phyloP scores from a whole-genome alignment of 2,797 vertebrate genomes.

The Synanceia verrucosa region DNA sequence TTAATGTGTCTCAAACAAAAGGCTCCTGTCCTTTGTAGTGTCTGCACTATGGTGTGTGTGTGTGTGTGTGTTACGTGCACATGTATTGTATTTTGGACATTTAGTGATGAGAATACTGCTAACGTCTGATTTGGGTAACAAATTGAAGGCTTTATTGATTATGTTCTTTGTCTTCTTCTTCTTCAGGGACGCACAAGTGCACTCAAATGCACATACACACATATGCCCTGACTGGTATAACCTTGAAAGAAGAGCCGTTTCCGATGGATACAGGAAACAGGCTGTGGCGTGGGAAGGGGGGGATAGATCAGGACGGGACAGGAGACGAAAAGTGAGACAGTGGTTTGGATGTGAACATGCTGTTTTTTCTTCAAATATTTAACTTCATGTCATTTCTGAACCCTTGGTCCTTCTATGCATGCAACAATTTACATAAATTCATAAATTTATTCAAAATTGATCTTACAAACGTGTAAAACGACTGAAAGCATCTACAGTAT shows the following conservation, averaged over 20 bases:
- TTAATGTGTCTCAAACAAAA: slow-evolving; percentile 58
- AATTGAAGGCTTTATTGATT: slow-evolving; percentile 74
- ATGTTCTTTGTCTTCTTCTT: slow-evolving; percentile 35
- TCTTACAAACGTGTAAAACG: background rate
- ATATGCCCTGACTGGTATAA: slow-evolving; percentile 77
- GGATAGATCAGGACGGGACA: slow-evolving; percentile 35
- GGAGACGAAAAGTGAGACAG: slow-evolving; percentile 6
- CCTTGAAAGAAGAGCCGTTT: slow-evolving; percentile 86
- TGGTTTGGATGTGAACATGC: slow-evolving; percentile 6
- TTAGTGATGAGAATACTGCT: background rate
- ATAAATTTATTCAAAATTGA: background rate
- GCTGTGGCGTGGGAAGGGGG: slow-evolving; percentile 23
- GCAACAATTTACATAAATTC: background rate
- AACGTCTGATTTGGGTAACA: slow-evolving; percentile 48
- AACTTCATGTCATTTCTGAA: background rate
- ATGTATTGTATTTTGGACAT: slow-evolving; percentile 2
- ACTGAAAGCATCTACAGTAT: background rate
- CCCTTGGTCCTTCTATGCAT: too few species aligned
- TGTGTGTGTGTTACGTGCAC: background rate
- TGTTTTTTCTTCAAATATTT: background rate
- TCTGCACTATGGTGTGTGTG: background rate
- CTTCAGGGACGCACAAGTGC: slow-evolving; percentile 15
- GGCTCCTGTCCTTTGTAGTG: slow-evolving; percentile 1
- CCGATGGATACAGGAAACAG: slow-evolving; percentile 72
- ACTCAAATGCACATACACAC: slow-evolving; percentile 52